Evolutionary conservation across 2,888 invertebrate genomes (phyloP).

Genomic region (Zootermopsis nevadensis): DNA sequence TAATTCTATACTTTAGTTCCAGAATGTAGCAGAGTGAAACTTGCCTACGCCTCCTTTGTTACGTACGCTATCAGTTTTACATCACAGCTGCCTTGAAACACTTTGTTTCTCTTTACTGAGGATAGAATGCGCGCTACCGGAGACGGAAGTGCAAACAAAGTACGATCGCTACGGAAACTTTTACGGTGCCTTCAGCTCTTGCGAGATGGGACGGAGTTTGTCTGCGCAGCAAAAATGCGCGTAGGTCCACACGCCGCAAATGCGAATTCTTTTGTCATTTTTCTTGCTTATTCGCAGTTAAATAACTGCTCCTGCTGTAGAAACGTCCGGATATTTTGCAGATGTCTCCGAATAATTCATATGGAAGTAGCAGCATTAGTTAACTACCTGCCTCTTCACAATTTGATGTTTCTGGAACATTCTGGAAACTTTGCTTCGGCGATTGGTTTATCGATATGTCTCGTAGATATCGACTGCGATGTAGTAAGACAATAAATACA

Average conservation of each 20-base stretch:
- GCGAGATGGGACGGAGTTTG: too few relatives aligned
- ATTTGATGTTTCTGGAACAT: background rate
- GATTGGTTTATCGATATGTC: background rate
- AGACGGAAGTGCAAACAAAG: conserved; percentile 12
- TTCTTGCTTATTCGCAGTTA: background rate
- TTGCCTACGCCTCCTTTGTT: too few relatives aligned
- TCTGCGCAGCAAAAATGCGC: too few relatives aligned
- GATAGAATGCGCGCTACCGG: conserved; percentile 13
- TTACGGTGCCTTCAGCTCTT: background rate
- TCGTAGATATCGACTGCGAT: background rate
- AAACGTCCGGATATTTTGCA: conserved; percentile 4
- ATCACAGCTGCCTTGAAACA: background rate
- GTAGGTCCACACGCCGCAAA: background rate
- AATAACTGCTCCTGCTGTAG: background rate
- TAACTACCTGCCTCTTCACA: background rate
- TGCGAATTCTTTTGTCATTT: background rate
- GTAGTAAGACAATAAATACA: background rate
- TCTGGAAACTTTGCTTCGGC: background rate
- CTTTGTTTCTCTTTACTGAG: background rate
- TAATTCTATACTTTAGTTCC: too few relatives aligned
- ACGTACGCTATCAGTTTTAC: too few relatives aligned
- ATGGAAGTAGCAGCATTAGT: background rate
- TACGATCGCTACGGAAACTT: background rate
- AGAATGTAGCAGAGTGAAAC: too few relatives aligned
- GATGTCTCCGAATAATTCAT: background rate